Conservation (phyloP, 2,113 vertebrate genomes). For the Epinephelus moara region DNA sequence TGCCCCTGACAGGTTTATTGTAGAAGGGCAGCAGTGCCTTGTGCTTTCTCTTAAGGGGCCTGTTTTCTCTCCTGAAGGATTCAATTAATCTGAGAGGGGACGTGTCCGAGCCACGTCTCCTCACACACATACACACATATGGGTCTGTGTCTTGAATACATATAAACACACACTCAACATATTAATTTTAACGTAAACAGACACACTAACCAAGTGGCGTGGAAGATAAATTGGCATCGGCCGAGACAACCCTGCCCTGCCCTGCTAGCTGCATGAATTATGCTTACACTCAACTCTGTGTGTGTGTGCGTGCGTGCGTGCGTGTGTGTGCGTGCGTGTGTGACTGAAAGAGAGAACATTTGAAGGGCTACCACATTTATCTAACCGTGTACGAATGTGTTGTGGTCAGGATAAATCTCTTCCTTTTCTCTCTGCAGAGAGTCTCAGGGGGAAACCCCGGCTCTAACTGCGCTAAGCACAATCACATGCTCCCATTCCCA, state of each 20-base stretch:
- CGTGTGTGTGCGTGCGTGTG: slow-evolving; percentile 7
- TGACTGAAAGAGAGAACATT: slow-evolving; percentile 36
- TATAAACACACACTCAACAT: slow-evolving; percentile 66
- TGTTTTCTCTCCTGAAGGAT: slow-evolving; percentile 79
- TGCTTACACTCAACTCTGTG: slow-evolving; percentile 12
- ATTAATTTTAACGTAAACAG: slow-evolving; percentile 73
- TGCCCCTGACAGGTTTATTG: slow-evolving; percentile 81
- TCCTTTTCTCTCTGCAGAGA: slow-evolving; percentile 48
- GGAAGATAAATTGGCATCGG: slow-evolving; percentile 68
- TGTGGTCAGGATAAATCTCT: slow-evolving; percentile 77
- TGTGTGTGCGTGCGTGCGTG: background rate
- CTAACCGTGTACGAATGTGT: slow-evolving; percentile 61
- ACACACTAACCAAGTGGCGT: slow-evolving; percentile 52
- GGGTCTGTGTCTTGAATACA: slow-evolving; percentile 60
- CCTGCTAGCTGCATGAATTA: slow-evolving; percentile 60
- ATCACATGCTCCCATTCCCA: slow-evolving; percentile 77
- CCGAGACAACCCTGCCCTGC: slow-evolving; percentile 53
- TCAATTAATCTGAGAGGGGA: slow-evolving; percentile 79
- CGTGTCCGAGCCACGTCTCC: slow-evolving; percentile 52
- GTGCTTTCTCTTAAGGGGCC: slow-evolving; percentile 78
- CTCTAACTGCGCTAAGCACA: slow-evolving; percentile 72
- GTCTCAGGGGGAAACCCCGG: slow-evolving; percentile 69
- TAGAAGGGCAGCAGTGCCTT: slow-evolving; percentile 67
- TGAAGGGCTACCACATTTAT: slow-evolving; percentile 74
- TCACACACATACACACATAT: background rate